Evolutionary conservation across 2,797 vertebrate genomes (phyloP).

Genomic region (Coilia nasus): DNA sequence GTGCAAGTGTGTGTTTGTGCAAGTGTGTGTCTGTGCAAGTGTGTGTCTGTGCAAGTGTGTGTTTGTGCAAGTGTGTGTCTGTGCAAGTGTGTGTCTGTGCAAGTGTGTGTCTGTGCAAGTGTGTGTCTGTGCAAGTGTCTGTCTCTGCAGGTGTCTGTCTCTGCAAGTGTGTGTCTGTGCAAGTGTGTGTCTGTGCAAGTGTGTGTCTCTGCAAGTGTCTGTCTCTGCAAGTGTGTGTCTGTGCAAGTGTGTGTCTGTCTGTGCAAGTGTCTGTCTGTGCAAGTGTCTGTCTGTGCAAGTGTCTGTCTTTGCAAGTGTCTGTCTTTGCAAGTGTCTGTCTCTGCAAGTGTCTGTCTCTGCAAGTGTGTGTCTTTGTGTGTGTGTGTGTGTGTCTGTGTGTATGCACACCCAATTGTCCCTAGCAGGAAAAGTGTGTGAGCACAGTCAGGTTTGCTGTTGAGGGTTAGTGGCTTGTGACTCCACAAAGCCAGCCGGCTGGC

Average conservation of each 20-base stretch:
- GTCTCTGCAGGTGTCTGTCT: too few species aligned
- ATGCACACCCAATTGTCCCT: neutral
- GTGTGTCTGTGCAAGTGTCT: neutral
- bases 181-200: neutral
- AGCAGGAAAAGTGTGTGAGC: slow-evolving; percentile 31
- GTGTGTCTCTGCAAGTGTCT: neutral
- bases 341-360: too few species aligned
- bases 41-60: too few species aligned
- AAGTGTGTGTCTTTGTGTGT: neutral
- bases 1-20: too few species aligned
- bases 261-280: too few species aligned
- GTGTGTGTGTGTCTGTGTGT: too few species aligned
- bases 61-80: too few species aligned
- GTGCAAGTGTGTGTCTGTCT: neutral
- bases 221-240: neutral
- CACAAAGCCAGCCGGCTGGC: neutral
- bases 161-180: neutral
- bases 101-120: neutral
- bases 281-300: neutral
- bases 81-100: neutral
- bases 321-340: neutral
- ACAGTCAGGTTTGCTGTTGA: slow-evolving; percentile 45
- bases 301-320: neutral
- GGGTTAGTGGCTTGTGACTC: slow-evolving; percentile 52
- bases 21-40: too few species aligned